These are phyloP conservation scores for Cetoscarus ocellatus DNA, from an alignment of 2,797 vertebrate species.

Conservation along the genomic window DNA sequence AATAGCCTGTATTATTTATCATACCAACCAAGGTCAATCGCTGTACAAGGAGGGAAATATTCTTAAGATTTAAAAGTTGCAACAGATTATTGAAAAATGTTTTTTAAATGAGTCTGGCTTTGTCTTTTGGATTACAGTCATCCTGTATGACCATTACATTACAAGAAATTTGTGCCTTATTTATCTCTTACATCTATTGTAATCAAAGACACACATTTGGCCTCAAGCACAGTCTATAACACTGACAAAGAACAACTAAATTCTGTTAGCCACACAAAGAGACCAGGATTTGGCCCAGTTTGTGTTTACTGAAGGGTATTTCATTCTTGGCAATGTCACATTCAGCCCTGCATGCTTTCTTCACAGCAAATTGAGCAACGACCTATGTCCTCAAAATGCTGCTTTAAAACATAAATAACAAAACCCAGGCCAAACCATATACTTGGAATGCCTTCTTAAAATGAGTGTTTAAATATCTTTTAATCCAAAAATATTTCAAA, in stretches of 20 bases:
- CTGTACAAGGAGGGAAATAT: too few relatives aligned
- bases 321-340: conserved; percentile 38
- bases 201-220: too few relatives aligned
- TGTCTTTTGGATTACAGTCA: background rate
- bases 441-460: background rate
- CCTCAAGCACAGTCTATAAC: conserved; percentile 4
- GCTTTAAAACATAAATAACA: background rate
- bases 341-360: conserved; percentile 30
- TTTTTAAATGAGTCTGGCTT: background rate
- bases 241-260: background rate
- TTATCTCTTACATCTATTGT: too few relatives aligned
- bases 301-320: conserved; percentile 39
- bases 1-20: background rate
- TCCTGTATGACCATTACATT: background rate
- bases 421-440: background rate
- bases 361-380: conserved; percentile 53
- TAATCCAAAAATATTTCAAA: too few relatives aligned
- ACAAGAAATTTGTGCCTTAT: too few relatives aligned
- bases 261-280: background rate
- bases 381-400: conserved; percentile 31
- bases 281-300: conserved; percentile 21
- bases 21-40: too few relatives aligned
- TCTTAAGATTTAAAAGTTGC: background rate
- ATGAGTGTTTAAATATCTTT: too few relatives aligned
- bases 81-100: background rate